These are phyloP conservation scores for Aeoliscus strigatus DNA, from an alignment of 2,797 vertebrate genomes.

Conservation along the genomic window DNA sequence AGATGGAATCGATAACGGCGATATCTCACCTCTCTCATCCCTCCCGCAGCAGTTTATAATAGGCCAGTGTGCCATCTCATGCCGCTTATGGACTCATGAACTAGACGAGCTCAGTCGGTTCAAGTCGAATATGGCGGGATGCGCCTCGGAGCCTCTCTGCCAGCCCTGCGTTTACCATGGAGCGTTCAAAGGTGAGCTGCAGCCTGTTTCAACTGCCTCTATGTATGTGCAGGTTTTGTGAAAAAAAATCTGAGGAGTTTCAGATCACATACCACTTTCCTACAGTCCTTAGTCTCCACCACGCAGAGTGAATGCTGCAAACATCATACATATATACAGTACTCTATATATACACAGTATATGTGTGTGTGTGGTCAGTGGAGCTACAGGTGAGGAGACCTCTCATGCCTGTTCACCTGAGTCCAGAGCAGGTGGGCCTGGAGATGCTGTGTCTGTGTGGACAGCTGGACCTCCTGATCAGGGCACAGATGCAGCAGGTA, in stretches of 20 bases:
- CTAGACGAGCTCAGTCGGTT: not conserved
- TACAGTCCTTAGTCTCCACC: constrained; percentile 8
- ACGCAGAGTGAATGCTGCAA: constrained; percentile 3
- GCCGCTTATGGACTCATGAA: too few relatives aligned
- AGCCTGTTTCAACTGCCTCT: too few relatives aligned
- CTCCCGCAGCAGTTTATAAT: too few relatives aligned
- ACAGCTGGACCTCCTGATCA: constrained; percentile 79
- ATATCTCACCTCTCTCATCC: too few relatives aligned
- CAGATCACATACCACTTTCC: constrained; percentile 30
- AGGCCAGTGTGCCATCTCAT: too few relatives aligned
- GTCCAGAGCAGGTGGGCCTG: constrained; percentile 77
- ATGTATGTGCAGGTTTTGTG: not conserved
- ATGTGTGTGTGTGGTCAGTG: constrained; percentile 72
- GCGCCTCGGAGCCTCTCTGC: constrained; percentile 71
- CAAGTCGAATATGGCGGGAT: constrained; percentile 67
- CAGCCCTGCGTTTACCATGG: constrained; percentile 71
- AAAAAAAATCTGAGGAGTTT: too few relatives aligned
- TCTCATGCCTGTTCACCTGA: constrained; percentile 74
- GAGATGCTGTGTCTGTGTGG: constrained; percentile 81
- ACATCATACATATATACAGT: too few relatives aligned
- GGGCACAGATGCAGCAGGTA: constrained; percentile 79
- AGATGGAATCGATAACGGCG: constrained; percentile 17
- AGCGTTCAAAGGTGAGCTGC: constrained; percentile 72
- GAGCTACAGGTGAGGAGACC: constrained; percentile 78
- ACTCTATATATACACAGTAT: too few relatives aligned